Evolutionary conservation across 2,888 invertebrate genomes (phyloP), one percentile per base, ranked within the genome.

Genomic region (Unio pictorum): DNA sequence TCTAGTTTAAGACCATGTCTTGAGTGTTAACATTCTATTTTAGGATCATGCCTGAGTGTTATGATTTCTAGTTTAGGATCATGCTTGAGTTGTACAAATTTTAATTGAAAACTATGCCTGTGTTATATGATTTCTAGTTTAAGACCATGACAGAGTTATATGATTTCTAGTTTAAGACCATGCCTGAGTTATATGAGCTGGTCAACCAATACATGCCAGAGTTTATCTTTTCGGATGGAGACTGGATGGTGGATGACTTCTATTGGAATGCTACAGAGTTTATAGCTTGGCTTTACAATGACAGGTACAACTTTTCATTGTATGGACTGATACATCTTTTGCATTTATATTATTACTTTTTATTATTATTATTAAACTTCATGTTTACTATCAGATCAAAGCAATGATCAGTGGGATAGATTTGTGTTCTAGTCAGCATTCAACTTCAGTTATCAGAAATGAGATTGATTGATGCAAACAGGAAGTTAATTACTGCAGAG

Each of bases 221-320:
- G 18, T 78, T 90, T 7, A 77, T 90, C 28, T 90, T 89, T 89
- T 89, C 88, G 0, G 90, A 90, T 80, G 90, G 90, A 0, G 98
- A 97, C 82, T 97, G 97, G 96, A 97, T 96, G 88, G 95, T 95
- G 0, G 71, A 83, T 8, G 82, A 84, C 64, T 71, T 69, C 2
- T 91, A 91, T 79, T 91, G 91, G 91, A 89, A 90, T 69, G 82
- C 89, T 17, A 88, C 87, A 5, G 84, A 85, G 61, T 91, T 91
- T 73, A 73, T 91, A 4, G 88, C 91, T 5, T 91, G 91, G 91
- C 86, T 91, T 18, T 91, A 90, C 78, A 91, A 91, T 80, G 88
- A 90, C 56, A 88, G 88, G 88, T 89, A 76, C 58, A 28, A 7
- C 55, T 20, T 11, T n/a, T 20, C 30, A 58, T 8, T 34, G 34